Conservation (phyloP, 1,140 invertebrate species). For the Trichonephila clavipes region DNA sequence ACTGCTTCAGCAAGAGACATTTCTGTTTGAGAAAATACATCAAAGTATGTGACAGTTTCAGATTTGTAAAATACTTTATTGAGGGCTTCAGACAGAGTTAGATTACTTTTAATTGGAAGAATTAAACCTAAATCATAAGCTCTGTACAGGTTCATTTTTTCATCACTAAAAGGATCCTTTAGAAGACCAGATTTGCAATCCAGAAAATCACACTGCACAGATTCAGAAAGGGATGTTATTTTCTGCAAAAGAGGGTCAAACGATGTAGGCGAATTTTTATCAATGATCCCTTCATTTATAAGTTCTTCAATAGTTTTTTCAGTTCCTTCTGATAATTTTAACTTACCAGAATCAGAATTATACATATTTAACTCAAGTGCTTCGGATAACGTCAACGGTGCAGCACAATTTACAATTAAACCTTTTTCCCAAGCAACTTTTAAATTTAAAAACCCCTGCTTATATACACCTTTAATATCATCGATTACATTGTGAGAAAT, state of each 20-base stretch:
- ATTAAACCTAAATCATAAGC: conserved; percentile 91
- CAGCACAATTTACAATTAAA: conserved; percentile 85
- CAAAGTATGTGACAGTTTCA: conserved; percentile 87
- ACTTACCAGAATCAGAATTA: conserved; percentile 88
- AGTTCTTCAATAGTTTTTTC: neutral
- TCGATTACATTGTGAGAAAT: conserved; percentile 82
- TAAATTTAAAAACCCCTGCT: conserved; percentile 83
- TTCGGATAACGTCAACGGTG: conserved; percentile 88
- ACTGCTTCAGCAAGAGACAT: conserved; percentile 89
- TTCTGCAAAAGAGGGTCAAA: conserved; percentile 19
- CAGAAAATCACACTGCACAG: conserved; percentile 90
- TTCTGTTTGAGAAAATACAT: conserved; percentile 87
- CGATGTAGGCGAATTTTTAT: neutral
- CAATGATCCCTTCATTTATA: conserved; percentile 50
- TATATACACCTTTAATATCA: conserved; percentile 87
- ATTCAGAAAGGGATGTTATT: conserved; percentile 90
- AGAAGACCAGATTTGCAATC: conserved; percentile 88
- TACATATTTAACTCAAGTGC: conserved; percentile 89
- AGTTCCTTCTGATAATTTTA: conserved; percentile 86
- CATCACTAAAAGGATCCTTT: conserved; percentile 85
- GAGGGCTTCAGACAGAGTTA: conserved; percentile 91
- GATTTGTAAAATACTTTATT: conserved; percentile 93
- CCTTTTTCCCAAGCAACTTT: conserved; percentile 87
- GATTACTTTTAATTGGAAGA: conserved; percentile 89
- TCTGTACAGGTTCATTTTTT: conserved; percentile 88